Percentiles rank a stretch among this genome's conserved stretches.
These are phyloP conservation scores for Hapalemur alaotrensis DNA, from an alignment of 2,797 vertebrate genomes.

Conservation along the genomic window DNA sequence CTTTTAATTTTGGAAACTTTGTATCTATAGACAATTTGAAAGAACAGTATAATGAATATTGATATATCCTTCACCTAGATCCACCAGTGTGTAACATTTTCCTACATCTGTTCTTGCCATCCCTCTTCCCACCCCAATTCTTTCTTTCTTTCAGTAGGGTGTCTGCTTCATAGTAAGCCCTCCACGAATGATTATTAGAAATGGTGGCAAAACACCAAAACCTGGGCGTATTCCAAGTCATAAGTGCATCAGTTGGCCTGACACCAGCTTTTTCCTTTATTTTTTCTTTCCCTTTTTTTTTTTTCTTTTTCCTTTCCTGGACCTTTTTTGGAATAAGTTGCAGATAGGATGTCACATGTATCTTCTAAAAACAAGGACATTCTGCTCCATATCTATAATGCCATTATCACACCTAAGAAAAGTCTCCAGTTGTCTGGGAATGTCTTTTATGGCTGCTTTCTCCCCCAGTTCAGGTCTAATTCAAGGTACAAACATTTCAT, in stretches of 20 bases:
- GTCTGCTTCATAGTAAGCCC: neutral
- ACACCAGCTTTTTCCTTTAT: neutral
- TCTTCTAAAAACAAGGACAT: neutral
- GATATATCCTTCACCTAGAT: neutral
- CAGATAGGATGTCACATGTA: neutral
- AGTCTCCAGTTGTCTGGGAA: neutral
- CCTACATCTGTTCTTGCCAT: neutral
- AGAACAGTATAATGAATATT: neutral
- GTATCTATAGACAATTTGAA: neutral
- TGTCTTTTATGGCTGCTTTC: neutral
- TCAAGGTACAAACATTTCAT: neutral
- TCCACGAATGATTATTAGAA: neutral
- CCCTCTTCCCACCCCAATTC: neutral
- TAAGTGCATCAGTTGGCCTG: neutral
- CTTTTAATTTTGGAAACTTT: neutral
- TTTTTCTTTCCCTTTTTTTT: neutral
- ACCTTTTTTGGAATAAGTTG: neutral
- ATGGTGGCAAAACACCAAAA: neutral
- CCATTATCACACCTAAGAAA: neutral
- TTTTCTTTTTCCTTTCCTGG: rapidly evolving
- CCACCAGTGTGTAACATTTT: neutral
- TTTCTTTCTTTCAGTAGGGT: neutral
- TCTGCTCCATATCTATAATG: neutral
- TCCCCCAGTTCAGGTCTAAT: neutral
- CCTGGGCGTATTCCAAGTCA: neutral